A percentile compares a stretch with the other conserved stretches of the same genome.
These are phyloP conservation scores for Euglossa dilemma DNA, from an alignment of 1,140 invertebrate genomes.

Conservation along the genomic window DNA sequence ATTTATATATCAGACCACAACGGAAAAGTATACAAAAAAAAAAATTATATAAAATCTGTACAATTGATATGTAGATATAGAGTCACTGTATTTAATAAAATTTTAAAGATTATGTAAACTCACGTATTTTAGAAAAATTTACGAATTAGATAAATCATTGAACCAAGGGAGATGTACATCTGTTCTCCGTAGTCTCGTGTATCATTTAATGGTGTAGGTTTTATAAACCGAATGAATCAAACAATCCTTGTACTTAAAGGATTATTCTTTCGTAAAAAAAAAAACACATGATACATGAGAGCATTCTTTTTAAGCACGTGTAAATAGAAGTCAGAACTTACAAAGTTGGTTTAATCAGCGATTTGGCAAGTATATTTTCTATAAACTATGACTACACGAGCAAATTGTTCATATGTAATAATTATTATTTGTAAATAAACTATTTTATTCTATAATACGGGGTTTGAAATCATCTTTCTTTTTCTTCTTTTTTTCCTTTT, in stretches of 20 bases:
- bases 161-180: background rate
- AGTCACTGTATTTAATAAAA: constrained; percentile 39
- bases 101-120: constrained; percentile 10
- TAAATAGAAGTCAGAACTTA: constrained; percentile 56
- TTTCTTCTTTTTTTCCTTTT: background rate
- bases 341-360: constrained; percentile 37
- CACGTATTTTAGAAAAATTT: constrained; percentile 33
- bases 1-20: constrained; percentile 17
- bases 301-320: constrained; percentile 49
- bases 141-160: background rate
- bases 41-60: constrained; percentile 33
- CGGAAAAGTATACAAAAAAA: background rate
- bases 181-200: constrained; percentile 38
- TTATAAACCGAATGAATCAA: constrained; percentile 42
- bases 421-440: constrained; percentile 73
- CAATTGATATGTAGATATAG: constrained; percentile 45
- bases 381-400: constrained; percentile 58
- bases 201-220: constrained; percentile 37
- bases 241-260: constrained; percentile 72
- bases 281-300: constrained; percentile 53
- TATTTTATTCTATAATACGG: constrained; percentile 56
- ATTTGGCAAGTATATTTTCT: constrained; percentile 66
- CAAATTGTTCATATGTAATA: constrained; percentile 64
- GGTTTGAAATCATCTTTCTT: constrained; percentile 20
- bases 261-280: constrained; percentile 47